Evolutionary conservation across 2,888 invertebrate genomes (phyloP).

Genomic region (Leptinotarsa juncta): DNA sequence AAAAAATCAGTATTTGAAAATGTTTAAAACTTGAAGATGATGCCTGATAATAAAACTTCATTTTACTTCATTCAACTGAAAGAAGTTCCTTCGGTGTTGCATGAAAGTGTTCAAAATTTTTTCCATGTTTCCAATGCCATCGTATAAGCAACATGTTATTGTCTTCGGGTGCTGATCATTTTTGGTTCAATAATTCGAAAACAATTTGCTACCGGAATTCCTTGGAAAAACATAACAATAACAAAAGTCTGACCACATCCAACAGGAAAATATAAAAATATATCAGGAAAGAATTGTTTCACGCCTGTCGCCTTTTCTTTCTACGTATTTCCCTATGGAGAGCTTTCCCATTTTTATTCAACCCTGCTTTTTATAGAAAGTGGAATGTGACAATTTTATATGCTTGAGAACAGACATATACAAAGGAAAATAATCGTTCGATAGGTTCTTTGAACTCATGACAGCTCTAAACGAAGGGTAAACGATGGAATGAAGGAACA

Average conservation of each 20-base stretch:
- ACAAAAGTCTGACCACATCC: constrained; percentile 11
- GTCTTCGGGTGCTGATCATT: not conserved
- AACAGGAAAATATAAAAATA: constrained; percentile 18
- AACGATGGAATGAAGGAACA: constrained; percentile 5
- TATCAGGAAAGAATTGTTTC: constrained; percentile 27
- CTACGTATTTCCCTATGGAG: constrained; percentile 33
- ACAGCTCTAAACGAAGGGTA: constrained; percentile 5
- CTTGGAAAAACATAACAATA: constrained; percentile 4
- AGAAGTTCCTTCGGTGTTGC: too few species aligned
- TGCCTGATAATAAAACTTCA: too few species aligned
- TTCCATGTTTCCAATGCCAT: too few species aligned
- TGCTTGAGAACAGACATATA: constrained; percentile 17
- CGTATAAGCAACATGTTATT: not conserved
- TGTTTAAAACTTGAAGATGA: too few species aligned
- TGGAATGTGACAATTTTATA: constrained; percentile 27
- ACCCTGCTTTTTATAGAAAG: constrained; percentile 26
- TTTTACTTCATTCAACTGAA: too few species aligned
- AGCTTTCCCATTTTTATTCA: constrained; percentile 29
- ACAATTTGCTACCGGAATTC: constrained; percentile 3
- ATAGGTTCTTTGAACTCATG: constrained; percentile 19
- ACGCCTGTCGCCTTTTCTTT: constrained; percentile 18
- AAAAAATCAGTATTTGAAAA: too few species aligned
- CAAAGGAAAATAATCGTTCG: constrained; percentile 17
- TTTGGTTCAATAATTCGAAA: constrained; percentile 2
- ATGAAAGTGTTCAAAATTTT: too few species aligned